A percentile compares a stretch with the other conserved stretches of the same genome.
phyloP scores from a whole-genome alignment of 2,797 vertebrate species.

The Muscicapa comitata region DNA sequence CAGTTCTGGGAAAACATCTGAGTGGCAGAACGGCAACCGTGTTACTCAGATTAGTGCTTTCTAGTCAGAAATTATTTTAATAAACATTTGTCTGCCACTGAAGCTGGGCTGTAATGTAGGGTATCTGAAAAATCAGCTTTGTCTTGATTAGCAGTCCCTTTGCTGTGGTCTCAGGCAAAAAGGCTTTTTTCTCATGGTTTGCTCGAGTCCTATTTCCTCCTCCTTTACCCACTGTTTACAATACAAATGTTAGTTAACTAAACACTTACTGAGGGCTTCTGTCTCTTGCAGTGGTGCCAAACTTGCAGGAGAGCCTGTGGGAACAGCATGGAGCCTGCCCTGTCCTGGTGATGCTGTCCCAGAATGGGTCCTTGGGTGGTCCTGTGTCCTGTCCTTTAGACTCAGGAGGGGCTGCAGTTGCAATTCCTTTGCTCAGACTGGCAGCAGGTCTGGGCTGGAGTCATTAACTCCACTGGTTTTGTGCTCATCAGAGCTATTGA shows the following conservation, averaged over 20 bases:
- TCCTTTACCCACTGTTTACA: constrained; percentile 60
- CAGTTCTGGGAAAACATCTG: constrained; percentile 22
- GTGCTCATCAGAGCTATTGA: neutral
- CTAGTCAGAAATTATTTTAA: constrained; percentile 20
- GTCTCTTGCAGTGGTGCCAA: constrained; percentile 11
- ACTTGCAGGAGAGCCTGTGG: neutral
- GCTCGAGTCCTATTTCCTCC: constrained; percentile 20
- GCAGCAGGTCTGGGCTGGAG: neutral
- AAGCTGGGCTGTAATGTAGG: neutral
- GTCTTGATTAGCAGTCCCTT: constrained; percentile 22
- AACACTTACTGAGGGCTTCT: constrained; percentile 42
- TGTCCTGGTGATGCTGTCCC: neutral
- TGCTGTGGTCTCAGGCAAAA: constrained; percentile 46
- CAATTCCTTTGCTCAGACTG: neutral
- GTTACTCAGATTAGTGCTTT: constrained; percentile 29
- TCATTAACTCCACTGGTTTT: neutral
- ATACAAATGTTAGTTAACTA: constrained; percentile 53
- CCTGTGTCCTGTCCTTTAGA: neutral
- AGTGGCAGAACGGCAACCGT: neutral
- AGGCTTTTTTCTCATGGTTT: constrained; percentile 63
- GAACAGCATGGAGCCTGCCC: neutral
- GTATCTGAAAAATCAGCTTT: constrained; percentile 33
- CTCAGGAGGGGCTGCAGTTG: neutral
- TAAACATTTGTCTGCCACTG: neutral
- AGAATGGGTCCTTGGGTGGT: neutral